Evolutionary conservation across 2,113 vertebrate genomes (phyloP).

Genomic region (Gopherus flavomarginatus): DNA sequence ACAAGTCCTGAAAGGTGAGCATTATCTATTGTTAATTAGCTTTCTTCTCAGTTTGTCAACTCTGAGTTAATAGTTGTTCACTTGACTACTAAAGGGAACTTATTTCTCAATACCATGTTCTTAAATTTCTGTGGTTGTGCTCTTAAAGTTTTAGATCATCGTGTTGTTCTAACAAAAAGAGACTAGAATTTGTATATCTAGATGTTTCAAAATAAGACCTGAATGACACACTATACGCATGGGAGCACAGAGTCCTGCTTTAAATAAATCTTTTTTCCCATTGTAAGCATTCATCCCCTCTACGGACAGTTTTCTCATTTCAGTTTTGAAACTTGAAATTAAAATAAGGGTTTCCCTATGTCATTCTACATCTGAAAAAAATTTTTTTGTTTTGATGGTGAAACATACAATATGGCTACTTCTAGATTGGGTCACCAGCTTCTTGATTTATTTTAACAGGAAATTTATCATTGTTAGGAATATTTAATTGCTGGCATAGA

Average conservation of each 20-base stretch:
- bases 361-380: too few relatives aligned
- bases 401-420: not conserved
- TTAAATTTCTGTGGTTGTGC: not conserved
- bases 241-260: not conserved
- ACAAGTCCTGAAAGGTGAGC: not conserved
- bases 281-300: not conserved
- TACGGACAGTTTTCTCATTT: not conserved
- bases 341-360: not conserved
- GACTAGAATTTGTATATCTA: not conserved
- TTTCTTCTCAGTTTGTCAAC: too few relatives aligned
- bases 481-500: not conserved
- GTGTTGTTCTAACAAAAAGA: not conserved
- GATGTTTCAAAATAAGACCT: not conserved
- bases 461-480: not conserved
- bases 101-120: too few relatives aligned
- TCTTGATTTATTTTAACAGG: not conserved
- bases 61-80: not conserved
- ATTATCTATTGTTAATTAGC: not conserved
- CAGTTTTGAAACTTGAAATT: not conserved
- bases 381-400: not conserved
- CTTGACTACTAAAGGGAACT: too few relatives aligned
- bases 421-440: not conserved
- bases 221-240: not conserved
- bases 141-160: not conserved
- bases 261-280: not conserved